Percentiles rank a stretch among this genome's conserved stretches.
phyloP scores from a whole-genome alignment of 2,113 vertebrate genomes.

The Theristicus caerulescens region DNA sequence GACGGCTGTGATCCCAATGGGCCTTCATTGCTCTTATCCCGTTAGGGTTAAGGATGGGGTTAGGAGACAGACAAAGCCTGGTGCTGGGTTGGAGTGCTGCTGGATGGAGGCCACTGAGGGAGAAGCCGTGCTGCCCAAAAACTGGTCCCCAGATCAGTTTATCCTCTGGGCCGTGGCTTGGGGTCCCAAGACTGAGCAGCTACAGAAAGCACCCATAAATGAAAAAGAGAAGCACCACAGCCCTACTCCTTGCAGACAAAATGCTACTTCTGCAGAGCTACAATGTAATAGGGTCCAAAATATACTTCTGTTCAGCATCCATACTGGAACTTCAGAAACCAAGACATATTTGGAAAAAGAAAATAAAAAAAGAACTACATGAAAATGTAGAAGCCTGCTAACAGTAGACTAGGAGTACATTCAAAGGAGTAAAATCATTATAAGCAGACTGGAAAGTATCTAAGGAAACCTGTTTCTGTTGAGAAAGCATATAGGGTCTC shows the following conservation, averaged over 20 bases:
- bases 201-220: not conserved
- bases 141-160: not conserved
- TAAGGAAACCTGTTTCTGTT: not conserved
- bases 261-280: not conserved
- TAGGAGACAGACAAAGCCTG: not conserved
- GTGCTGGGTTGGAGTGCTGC: not conserved
- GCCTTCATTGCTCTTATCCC: not conserved
- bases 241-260: not conserved
- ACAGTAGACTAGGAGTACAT: not conserved
- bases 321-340: not conserved
- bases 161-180: not conserved
- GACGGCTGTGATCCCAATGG: not conserved
- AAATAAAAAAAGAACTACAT: not conserved
- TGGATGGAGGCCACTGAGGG: not conserved
- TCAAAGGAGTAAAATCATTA: not conserved
- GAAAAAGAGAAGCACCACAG: not conserved
- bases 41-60: not conserved
- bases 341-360: not conserved
- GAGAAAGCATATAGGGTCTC: not conserved
- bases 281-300: not conserved
- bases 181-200: not conserved
- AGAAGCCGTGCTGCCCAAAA: not conserved
- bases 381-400: not conserved
- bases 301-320: not conserved
- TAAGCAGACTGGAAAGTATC: not conserved